Base-by-base conservation (phyloP, 2,888 invertebrate genomes). In the Thymelicus acteon region DNA sequence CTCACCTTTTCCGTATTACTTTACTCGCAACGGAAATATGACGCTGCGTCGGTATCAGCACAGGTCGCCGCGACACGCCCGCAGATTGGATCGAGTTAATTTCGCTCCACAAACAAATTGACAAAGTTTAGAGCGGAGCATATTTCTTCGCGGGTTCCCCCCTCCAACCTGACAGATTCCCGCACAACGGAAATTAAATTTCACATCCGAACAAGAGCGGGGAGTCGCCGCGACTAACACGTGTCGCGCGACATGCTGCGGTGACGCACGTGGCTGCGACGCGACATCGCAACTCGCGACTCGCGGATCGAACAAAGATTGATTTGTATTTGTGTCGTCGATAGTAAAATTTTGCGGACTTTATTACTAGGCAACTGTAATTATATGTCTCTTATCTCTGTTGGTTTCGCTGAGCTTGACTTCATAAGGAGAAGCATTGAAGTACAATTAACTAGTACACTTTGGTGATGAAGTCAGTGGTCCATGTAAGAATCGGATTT, bases 71-170 rank as follows among this genome's bases (percentile, higher is more conserved):
- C 80, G 76, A 78, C 78, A 77, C 82, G 86, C 88, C 88, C 90
- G 86, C 91, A 92, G 93, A 93, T 93, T 92, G 91, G 93, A 93
- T 93, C 93, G 91, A 93, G 93, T 93, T 93, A 93, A 93, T 93
- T 93, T 93, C 90, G 87, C 92, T 92, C 91, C 91, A 93, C 93
- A 93, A 93, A 93, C 92, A 93, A 93, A 93, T 93, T 93, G 93
- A 93, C 93, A 93, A 93, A 93, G 93, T 93, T 93, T 92, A 92
- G 88, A 93, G 89, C 92, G 91, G 89, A 88, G 91, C 92, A 93
- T 92, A 93, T 93, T 93, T 93, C 92, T 93, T 92, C 90, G 85
- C 86, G 85, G 81, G 77, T 77, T 73, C 79, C 81, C 83, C 80
- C 82, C 75, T 77, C 82, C 80, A 84, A 84, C 82, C 83, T 86